These are phyloP conservation scores for Paratilapia polleni DNA, from an alignment of 2,113 vertebrate genomes.

Conservation along the genomic window DNA sequence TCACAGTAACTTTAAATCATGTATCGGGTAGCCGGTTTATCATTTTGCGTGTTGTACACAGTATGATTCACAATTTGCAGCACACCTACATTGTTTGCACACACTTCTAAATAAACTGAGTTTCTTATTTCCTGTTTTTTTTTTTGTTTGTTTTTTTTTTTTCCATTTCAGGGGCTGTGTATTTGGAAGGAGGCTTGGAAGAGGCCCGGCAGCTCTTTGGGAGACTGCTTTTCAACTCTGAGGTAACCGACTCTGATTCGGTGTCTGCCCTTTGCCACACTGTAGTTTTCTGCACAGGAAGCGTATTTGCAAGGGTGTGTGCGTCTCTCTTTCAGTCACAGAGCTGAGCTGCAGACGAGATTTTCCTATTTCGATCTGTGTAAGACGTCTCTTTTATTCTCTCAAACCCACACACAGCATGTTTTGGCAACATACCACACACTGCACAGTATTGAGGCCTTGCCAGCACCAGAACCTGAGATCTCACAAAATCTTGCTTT, in stretches of 20 bases:
- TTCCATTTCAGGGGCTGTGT: constrained; percentile 93
- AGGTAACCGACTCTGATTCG: constrained; percentile 78
- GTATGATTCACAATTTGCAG: not conserved
- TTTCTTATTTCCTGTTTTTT: not conserved
- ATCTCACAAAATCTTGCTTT: constrained; percentile 28
- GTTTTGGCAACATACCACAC: constrained; percentile 19
- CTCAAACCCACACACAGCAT: constrained; percentile 30
- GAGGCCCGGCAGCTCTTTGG: constrained; percentile 95
- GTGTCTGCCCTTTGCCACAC: not conserved
- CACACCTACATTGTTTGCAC: not conserved
- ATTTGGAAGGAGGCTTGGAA: constrained; percentile 93
- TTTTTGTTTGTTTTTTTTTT: too few relatives aligned
- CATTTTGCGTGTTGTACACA: not conserved
- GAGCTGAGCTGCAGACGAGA: constrained; percentile 1
- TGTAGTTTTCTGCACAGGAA: not conserved
- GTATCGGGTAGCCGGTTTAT: not conserved
- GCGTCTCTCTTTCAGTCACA: not conserved
- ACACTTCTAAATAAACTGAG: not conserved
- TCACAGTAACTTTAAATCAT: not conserved
- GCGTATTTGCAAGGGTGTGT: not conserved
- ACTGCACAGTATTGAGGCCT: not conserved
- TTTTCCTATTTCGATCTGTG: constrained; percentile 11
- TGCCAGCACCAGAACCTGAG: constrained; percentile 15
- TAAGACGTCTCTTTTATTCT: constrained; percentile 21
- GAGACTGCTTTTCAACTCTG: constrained; percentile 91